Percentiles rank a stretch among this genome's conserved stretches.
These are phyloP conservation scores for Allochrocebus solatus DNA, from an alignment of 2,797 vertebrate genomes.

Conservation along the genomic window DNA sequence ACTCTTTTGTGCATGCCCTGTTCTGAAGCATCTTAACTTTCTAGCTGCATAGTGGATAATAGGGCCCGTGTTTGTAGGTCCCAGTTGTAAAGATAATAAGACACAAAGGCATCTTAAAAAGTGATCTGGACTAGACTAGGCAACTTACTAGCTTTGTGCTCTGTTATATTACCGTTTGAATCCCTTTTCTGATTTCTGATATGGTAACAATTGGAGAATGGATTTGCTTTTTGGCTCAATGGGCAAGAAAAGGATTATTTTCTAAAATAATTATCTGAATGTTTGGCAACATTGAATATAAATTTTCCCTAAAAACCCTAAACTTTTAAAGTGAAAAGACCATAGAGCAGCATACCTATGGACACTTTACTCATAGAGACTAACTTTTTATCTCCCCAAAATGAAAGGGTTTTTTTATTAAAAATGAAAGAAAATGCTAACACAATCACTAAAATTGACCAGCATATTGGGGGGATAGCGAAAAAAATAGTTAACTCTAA, in stretches of 20 bases:
- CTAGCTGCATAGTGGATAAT: not conserved
- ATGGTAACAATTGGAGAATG: not conserved
- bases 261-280: not conserved
- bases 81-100: not conserved
- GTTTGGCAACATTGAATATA: not conserved
- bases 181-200: conserved; percentile 13
- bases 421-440: not conserved
- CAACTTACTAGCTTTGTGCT: not conserved
- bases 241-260: conserved; percentile 5
- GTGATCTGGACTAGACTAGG: not conserved
- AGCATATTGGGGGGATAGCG: not conserved
- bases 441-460: not conserved
- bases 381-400: not conserved
- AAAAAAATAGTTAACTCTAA: conserved; percentile 16
- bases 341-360: not conserved
- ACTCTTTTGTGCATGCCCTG: not conserved
- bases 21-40: not conserved
- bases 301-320: conserved; percentile 32
- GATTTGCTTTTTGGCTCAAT: conserved; percentile 26
- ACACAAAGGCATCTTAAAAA: not conserved
- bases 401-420: not conserved
- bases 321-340: conserved; percentile 1
- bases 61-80: not conserved
- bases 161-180: not conserved
- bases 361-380: not conserved